These are phyloP conservation scores for Serilophus lunatus DNA, from an alignment of 2,113 vertebrate genomes.

Conservation along the genomic window DNA sequence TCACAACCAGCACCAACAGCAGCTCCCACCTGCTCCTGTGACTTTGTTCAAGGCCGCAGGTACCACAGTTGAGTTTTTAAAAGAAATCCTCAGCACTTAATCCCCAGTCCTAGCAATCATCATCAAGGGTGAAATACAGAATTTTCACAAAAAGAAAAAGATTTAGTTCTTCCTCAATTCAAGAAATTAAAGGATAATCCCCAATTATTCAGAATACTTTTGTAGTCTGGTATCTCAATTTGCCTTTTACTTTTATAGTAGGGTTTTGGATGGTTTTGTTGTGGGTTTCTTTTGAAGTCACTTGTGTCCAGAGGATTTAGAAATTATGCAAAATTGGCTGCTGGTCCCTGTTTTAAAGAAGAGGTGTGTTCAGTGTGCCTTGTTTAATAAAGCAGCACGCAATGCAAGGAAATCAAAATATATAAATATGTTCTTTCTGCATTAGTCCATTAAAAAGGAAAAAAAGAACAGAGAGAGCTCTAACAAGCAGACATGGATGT, in stretches of 20 bases:
- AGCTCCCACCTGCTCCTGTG: background rate
- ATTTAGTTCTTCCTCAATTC: background rate
- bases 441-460: background rate
- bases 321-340: background rate
- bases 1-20: background rate
- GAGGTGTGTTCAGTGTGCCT: background rate
- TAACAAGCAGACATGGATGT: fast-evolving
- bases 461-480: background rate
- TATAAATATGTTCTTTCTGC: background rate
- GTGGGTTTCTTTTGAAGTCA: background rate
- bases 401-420: background rate
- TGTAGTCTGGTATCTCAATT: background rate
- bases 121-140: background rate
- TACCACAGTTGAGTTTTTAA: background rate
- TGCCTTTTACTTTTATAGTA: background rate
- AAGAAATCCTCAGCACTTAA: slow-evolving; percentile 4
- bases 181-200: slow-evolving; percentile 54
- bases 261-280: background rate
- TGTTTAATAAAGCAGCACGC: background rate
- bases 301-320: background rate
- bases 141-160: background rate
- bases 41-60: background rate
- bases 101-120: background rate
- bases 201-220: slow-evolving; percentile 32
- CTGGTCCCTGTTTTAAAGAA: background rate